Evolutionary conservation across 2,113 vertebrate species (phyloP).

Genomic region (Dasyurus viverrinus): DNA sequence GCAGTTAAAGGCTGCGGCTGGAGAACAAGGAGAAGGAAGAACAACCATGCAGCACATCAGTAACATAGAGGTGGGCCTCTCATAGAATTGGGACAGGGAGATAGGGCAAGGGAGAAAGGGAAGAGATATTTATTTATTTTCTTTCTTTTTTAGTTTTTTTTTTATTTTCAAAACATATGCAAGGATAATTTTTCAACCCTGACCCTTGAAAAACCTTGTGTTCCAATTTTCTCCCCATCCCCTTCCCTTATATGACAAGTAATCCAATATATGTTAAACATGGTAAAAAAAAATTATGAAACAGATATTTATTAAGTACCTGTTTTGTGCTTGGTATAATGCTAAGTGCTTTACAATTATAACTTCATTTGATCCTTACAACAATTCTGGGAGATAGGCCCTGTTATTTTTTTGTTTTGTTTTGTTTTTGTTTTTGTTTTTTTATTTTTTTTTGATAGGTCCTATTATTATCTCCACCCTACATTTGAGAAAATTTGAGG

Average conservation of each 20-base stretch:
- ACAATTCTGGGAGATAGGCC: neutral
- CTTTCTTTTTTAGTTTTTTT: too few relatives aligned
- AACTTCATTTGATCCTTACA: neutral
- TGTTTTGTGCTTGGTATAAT: neutral
- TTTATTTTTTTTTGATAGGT: neutral
- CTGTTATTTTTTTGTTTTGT: neutral
- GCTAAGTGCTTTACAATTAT: neutral
- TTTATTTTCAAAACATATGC: too few relatives aligned
- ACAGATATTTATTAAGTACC: neutral
- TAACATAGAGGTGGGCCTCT: slow-evolving; percentile 78
- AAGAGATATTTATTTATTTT: neutral
- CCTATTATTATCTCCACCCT: neutral
- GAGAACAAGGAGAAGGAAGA: slow-evolving; percentile 74
- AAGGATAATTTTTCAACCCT: too few relatives aligned
- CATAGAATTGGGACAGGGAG: neutral
- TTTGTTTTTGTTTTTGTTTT: too few relatives aligned
- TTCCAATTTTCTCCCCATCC: too few relatives aligned
- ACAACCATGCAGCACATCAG: slow-evolving; percentile 80
- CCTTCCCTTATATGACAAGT: too few relatives aligned
- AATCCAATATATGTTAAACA: too few relatives aligned
- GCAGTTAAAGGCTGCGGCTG: slow-evolving; percentile 68
- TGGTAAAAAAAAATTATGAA: too few relatives aligned
- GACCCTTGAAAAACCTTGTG: too few relatives aligned
- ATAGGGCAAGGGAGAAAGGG: neutral
- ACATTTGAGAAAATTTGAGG: neutral